Conservation (phyloP, 2,113 vertebrate species). For the Anguilla japonica region DNA sequence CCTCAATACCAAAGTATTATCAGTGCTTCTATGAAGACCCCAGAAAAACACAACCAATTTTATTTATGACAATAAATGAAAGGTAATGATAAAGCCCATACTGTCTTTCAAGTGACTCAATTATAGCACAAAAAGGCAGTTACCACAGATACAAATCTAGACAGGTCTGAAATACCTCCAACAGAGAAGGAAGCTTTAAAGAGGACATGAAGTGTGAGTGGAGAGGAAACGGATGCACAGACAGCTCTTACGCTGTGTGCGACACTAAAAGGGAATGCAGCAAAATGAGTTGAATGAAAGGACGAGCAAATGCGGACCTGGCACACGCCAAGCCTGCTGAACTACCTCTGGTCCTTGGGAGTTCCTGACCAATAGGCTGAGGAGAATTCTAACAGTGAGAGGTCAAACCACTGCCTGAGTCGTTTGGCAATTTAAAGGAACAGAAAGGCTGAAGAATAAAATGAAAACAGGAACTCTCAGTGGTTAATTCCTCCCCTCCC, state of each 20-base stretch:
- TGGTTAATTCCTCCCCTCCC: too few relatives aligned
- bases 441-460: background rate
- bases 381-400: background rate
- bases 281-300: too few relatives aligned
- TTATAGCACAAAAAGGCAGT: too few relatives aligned
- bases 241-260: background rate
- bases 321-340: background rate
- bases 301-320: too few relatives aligned
- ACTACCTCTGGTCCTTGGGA: background rate
- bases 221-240: background rate
- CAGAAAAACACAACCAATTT: too few relatives aligned
- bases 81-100: too few relatives aligned
- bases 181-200: background rate
- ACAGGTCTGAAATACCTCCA: background rate
- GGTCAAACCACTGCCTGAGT: background rate
- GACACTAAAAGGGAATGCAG: background rate
- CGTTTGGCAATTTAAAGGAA: background rate
- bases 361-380: background rate
- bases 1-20: too few relatives aligned
- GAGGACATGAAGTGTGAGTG: background rate
- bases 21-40: too few relatives aligned
- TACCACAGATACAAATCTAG: too few relatives aligned
- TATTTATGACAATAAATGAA: too few relatives aligned
- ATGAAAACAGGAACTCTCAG: background rate
- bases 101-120: too few relatives aligned